Evolutionary conservation across 2,113 vertebrate species (phyloP).

Genomic region (Muscicapa adusta): DNA sequence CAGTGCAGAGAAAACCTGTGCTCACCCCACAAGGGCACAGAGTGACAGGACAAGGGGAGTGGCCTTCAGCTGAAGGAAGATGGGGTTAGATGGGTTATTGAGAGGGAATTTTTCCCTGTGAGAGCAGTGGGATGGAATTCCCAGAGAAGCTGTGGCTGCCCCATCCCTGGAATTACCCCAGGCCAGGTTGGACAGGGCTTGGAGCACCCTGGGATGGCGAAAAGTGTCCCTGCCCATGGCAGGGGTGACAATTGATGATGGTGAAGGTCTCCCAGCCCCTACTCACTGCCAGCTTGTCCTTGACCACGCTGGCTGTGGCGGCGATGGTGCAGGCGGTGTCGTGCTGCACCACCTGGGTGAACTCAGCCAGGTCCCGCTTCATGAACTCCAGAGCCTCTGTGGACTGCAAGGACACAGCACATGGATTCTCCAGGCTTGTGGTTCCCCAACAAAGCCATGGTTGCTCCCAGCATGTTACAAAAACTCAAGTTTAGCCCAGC

Average conservation of each 20-base stretch:
- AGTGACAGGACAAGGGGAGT: no score
- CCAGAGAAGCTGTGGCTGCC: background rate
- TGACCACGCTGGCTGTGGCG: slow-evolving; percentile 92
- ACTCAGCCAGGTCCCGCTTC: slow-evolving; percentile 93
- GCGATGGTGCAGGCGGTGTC: slow-evolving; percentile 96
- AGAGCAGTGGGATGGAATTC: background rate
- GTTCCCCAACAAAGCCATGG: fast-evolving
- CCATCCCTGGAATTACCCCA: background rate
- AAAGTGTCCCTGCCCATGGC: background rate
- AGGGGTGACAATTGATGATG: background rate
- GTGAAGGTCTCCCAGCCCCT: background rate
- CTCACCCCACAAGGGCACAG: no score
- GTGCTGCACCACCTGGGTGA: slow-evolving; percentile 93
- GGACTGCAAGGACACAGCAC: slow-evolving; percentile 74
- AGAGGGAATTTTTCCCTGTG: background rate
- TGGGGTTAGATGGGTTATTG: background rate
- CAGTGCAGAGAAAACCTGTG: no score
- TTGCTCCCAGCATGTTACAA: fast-evolving
- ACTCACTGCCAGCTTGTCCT: slow-evolving; percentile 91
- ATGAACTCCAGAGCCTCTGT: slow-evolving; percentile 95
- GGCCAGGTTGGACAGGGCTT: fast-evolving
- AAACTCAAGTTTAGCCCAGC: background rate
- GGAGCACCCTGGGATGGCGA: background rate
- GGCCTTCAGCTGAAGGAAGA: background rate
- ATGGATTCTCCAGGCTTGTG: background rate